Percentiles rank a stretch among this genome's conserved stretches.
Conservation (phyloP, 1,140 invertebrate genomes). For the Leptonema lineaticorne region DNA sequence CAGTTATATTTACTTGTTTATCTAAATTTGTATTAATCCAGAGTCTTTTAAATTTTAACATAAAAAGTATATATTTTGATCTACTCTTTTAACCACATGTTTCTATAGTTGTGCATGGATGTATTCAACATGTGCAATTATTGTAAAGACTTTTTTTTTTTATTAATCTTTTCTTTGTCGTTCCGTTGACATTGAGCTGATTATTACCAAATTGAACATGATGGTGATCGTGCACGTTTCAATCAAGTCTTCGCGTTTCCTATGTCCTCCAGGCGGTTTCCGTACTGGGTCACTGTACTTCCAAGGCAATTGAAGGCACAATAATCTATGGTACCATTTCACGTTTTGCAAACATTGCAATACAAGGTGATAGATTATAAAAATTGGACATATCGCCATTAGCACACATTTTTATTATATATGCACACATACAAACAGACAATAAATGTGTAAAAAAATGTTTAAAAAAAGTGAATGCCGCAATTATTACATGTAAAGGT, state of each 20-base stretch:
- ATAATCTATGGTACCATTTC: background rate
- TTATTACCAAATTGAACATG: background rate
- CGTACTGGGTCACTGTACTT: slow-evolving; percentile 13
- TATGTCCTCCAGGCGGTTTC: slow-evolving; percentile 15
- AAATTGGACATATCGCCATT: background rate
- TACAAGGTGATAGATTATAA: slow-evolving; percentile 6
- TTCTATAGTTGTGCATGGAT: too few species aligned
- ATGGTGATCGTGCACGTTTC: background rate
- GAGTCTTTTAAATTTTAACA: too few species aligned
- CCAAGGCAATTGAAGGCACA: slow-evolving; percentile 11
- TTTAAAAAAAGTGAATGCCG: background rate
- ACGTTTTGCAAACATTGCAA: background rate
- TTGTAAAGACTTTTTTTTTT: too few species aligned
- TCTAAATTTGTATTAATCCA: too few species aligned
- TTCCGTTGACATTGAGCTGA: background rate
- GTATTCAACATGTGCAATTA: too few species aligned
- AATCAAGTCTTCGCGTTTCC: slow-evolving; percentile 3
- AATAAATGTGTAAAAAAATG: background rate
- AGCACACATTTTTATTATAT: too few species aligned
- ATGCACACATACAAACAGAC: too few species aligned
- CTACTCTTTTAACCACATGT: too few species aligned
- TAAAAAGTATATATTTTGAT: too few species aligned
- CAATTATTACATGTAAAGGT: background rate
- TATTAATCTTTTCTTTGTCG: background rate
- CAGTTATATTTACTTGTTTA: too few species aligned